Evolutionary conservation across 1,140 invertebrate genomes (phyloP), one percentile per base, ranked within the genome.

Genomic region (Plutomurus gul): DNA sequence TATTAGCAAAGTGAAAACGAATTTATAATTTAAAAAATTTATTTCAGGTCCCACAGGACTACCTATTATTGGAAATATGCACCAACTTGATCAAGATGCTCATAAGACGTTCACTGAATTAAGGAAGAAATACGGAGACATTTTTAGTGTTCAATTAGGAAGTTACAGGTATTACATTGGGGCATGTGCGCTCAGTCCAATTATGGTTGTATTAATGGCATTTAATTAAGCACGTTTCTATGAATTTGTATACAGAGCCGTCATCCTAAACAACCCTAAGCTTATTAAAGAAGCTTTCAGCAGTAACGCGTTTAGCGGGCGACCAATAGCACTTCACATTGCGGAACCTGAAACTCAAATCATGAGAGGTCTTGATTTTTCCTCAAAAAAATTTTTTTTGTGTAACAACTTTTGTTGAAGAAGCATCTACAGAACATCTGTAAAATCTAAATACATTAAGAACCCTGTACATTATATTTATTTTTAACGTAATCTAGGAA

Each of bases 141-240:
- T 33, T 33, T 65, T 65, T 13, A 65, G 56, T 27, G 27, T 65
- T 1, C 25, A 25, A 65, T 33, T 65, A 36, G 56, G 56, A 65
- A 65, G 56, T 7, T 65, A 65, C 27, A 65, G 56, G 56, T 65
- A 60, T n/a, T n/a, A n/a, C n/a, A n/a, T n/a, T n/a, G n/a, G n/a
- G n/a, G n/a, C n/a, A n/a, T n/a, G n/a, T n/a, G n/a, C n/a, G n/a
- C n/a, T n/a, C n/a, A n/a, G n/a, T n/a, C n/a, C n/a, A n/a, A n/a
- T n/a, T n/a, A n/a, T n/a, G n/a, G n/a, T n/a, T n/a, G n/a, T n/a
- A n/a, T n/a, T n/a, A n/a, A n/a, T n/a, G n/a, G n/a, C n/a, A n/a
- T n/a, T n/a, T n/a, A 4, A 33, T 33, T 11, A 65, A 36, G 18
- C 6, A 3, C 33, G 0, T 25, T 25, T 51, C 18, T 16, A 56